phyloP scores from a whole-genome alignment of 2,888 invertebrate genomes.

The Hyles lineata region DNA sequence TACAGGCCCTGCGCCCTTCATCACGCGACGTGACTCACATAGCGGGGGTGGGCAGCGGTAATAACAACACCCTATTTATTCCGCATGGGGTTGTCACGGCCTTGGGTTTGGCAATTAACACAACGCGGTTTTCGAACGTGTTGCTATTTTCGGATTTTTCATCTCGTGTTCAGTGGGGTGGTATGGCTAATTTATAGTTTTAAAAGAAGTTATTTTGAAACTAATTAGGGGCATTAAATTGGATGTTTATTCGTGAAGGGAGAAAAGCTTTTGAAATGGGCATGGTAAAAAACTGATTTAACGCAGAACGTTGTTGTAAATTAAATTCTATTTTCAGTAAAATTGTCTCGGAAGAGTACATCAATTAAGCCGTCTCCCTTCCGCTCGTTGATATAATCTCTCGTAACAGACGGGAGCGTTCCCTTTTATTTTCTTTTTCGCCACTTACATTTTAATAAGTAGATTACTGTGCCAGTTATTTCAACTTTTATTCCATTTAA shows the following conservation, averaged over 20 bases:
- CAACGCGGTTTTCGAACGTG: neutral
- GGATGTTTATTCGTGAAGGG: neutral
- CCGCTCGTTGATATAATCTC: too few species aligned
- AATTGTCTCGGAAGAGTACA: neutral
- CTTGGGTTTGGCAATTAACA: slow-evolving; percentile 33
- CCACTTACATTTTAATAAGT: neutral
- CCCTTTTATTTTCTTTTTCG: neutral
- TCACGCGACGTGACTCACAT: slow-evolving; percentile 48
- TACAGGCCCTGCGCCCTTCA: slow-evolving; percentile 23
- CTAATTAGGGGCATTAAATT: slow-evolving; percentile 5
- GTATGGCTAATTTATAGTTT: slow-evolving; percentile 12
- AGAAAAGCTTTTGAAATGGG: neutral
- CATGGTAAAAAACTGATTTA: neutral
- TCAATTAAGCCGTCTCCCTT: neutral
- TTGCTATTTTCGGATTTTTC: slow-evolving; percentile 20
- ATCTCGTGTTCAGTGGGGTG: slow-evolving; percentile 1
- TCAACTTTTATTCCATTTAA: neutral
- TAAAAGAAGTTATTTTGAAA: slow-evolving; percentile 12
- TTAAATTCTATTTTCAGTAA: neutral
- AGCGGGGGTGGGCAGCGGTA: slow-evolving; percentile 54
- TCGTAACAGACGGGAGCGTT: neutral
- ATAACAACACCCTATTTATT: slow-evolving; percentile 59
- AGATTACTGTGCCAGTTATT: slow-evolving; percentile 1
- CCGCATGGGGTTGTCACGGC: slow-evolving; percentile 48
- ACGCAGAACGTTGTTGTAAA: neutral